Base-by-base conservation (phyloP, 1,140 invertebrate species). In the Drosophila burlai region DNA sequence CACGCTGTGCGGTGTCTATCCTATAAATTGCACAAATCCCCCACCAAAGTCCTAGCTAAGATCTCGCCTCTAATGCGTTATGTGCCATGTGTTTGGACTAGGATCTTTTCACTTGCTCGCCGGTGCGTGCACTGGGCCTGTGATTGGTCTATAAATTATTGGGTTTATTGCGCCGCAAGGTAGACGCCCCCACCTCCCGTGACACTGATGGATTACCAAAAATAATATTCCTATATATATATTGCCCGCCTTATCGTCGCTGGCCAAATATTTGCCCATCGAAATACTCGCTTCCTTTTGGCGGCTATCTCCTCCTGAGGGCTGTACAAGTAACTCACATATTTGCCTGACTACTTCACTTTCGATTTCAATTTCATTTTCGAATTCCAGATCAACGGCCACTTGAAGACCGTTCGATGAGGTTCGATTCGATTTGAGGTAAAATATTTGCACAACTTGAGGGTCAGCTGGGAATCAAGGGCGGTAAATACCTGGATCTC, bases 121-220 rank as follows among this genome's bases (percentile, higher is more conserved):
- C 69, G 77, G 81, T 89, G 84, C 84, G 84, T 90, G 84, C 75
- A 86, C 76, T 87, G 60, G 36, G 64, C 58, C 74, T 42, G 49
- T 90, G 84, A 89, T 89, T 89, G 84, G 85, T 81, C 84, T 79
- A 89, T 89, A 89, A 89, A 89, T 89, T 89, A 90, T 72, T 72
- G 69, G 66, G 61, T 84, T 89, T 90, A 89, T 90, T 89, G 74
- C 81, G 54, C 54, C 54, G 36, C 73, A 16, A 73, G 45, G 66
- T 65, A 57, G 45, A 77, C 57, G 57, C 71, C 83, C 80, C 67
- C 64, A 36, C 83, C 83, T 73, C 80, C 84, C 54, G 36, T 82
- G 83, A 87, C 83, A 87, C 85, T 87, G 83, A 87, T 87, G 76
- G 84, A 87, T 87, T 89, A 84, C 81, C 73, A 52, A 31, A 52